These are phyloP conservation scores for Megaceryle torquata DNA, from an alignment of 2,113 vertebrate species.

Conservation along the genomic window DNA sequence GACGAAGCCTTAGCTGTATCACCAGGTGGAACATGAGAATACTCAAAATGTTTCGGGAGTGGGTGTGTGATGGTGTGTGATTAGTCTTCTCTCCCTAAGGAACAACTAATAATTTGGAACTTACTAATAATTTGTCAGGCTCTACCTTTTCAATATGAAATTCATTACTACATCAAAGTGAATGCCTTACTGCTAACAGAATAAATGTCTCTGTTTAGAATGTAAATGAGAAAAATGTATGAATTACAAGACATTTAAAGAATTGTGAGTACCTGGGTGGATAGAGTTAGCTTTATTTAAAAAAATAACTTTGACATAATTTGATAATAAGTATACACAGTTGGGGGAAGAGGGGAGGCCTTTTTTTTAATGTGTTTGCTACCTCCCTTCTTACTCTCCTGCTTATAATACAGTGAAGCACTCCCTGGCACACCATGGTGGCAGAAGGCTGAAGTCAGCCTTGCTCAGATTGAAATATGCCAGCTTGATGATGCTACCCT, in stretches of 20 bases:
- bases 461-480: neutral
- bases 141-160: neutral
- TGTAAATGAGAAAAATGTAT: neutral
- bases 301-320: neutral
- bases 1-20: neutral
- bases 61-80: neutral
- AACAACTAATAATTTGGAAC: neutral
- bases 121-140: neutral
- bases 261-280: neutral
- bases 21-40: neutral
- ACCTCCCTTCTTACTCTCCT: neutral
- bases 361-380: neutral
- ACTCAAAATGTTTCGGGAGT: neutral
- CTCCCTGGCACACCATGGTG: rapidly evolving
- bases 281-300: neutral
- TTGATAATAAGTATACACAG: neutral
- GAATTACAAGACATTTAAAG: neutral
- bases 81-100: neutral
- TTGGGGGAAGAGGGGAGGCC: no score
- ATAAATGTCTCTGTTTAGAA: neutral
- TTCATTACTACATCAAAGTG: neutral
- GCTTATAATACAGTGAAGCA: rapidly evolving
- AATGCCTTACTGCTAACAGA: neutral
- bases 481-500: neutral
- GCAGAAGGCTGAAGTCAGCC: neutral